These are phyloP conservation scores for Aselliscus stoliczkanus DNA, from an alignment of 2,797 vertebrate genomes.

Conservation along the genomic window DNA sequence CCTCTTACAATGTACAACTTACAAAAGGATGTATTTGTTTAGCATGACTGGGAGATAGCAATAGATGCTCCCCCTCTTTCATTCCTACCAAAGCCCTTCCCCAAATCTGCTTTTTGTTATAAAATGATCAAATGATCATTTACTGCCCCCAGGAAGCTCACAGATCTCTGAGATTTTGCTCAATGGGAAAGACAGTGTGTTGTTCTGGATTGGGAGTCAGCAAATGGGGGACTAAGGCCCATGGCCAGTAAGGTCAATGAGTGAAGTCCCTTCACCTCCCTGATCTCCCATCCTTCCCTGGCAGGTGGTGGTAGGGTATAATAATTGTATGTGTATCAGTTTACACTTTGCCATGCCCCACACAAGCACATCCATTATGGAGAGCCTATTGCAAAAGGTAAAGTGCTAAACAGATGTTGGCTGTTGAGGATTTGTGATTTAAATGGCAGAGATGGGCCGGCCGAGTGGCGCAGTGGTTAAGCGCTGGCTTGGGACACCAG, in stretches of 20 bases:
- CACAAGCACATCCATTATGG: not conserved
- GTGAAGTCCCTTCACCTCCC: not conserved
- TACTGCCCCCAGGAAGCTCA: not conserved
- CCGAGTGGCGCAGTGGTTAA: too few species aligned
- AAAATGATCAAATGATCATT: not conserved
- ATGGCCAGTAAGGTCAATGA: accelerated
- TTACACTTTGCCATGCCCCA: not conserved
- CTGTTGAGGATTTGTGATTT: not conserved
- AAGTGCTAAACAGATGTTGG: not conserved
- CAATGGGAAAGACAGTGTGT: not conserved
- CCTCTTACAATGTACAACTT: not conserved
- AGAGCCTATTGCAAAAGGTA: not conserved
- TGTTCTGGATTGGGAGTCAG: not conserved
- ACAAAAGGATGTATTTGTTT: not conserved
- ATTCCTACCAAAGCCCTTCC: not conserved
- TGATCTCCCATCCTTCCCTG: not conserved
- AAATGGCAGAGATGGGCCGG: not conserved
- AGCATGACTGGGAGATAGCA: not conserved
- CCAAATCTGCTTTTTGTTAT: not conserved
- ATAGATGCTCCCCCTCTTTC: not conserved
- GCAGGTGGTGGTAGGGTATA: not conserved
- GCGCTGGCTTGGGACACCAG: too few species aligned
- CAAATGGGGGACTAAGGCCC: not conserved
- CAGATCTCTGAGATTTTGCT: not conserved
- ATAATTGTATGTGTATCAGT: not conserved